These are phyloP conservation scores for Phoeniculus purpureus DNA, from an alignment of 2,797 vertebrate genomes.

Conservation along the genomic window DNA sequence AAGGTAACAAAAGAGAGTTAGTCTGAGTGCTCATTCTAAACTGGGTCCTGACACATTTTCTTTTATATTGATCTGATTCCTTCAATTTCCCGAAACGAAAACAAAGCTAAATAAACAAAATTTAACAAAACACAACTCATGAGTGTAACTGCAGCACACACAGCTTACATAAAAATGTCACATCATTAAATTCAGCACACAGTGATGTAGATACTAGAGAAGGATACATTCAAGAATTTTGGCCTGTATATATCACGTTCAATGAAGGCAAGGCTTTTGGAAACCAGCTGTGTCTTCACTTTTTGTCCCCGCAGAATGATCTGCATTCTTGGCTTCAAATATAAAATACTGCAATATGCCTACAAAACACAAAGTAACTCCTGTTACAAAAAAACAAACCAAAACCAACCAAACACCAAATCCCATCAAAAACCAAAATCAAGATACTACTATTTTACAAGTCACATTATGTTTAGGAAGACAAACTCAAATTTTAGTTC, in stretches of 20 bases:
- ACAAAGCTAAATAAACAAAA: not conserved
- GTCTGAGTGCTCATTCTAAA: not conserved
- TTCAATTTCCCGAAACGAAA: not conserved
- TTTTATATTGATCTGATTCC: not conserved
- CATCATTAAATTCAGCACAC: not conserved
- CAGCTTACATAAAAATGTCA: not conserved
- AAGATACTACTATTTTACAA: not conserved
- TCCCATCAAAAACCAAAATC: not conserved
- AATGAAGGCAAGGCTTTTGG: constrained; percentile 89
- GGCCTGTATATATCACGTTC: constrained; percentile 89
- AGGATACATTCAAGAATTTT: constrained; percentile 88
- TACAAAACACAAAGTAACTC: constrained; percentile 54
- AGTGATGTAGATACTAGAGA: constrained; percentile 3
- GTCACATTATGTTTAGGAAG: not conserved
- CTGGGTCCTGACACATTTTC: not conserved
- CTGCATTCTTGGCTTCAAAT: constrained; percentile 95
- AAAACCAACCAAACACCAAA: not conserved
- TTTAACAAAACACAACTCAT: not conserved
- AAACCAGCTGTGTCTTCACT: constrained; percentile 91
- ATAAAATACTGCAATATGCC: constrained; percentile 95
- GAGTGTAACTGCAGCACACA: not conserved
- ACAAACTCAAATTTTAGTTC: not conserved
- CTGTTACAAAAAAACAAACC: not conserved
- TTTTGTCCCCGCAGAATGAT: constrained; percentile 91
- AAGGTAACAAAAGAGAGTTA: not conserved